phyloP scores from a whole-genome alignment of 2,113 vertebrate species.

The Laterallus jamaicensis region DNA sequence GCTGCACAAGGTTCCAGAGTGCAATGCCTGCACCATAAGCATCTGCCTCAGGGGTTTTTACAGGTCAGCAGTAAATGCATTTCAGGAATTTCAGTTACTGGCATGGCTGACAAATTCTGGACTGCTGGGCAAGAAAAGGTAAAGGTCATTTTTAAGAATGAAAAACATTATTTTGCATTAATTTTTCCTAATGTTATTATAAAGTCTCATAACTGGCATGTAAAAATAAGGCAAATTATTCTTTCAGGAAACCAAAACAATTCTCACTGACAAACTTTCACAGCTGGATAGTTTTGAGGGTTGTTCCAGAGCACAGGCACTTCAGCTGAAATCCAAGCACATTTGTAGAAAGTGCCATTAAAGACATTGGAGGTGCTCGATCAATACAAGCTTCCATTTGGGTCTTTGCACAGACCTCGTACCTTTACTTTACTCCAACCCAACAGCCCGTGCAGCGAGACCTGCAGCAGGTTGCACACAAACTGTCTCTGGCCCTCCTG shows the following conservation, averaged over 20 bases:
- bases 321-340: not conserved
- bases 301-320: not conserved
- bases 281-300: not conserved
- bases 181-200: not conserved
- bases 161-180: not conserved
- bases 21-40: not conserved
- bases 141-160: constrained; percentile 48
- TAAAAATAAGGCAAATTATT: not conserved
- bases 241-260: not conserved
- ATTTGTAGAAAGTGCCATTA: not conserved
- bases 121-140: not conserved
- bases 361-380: not conserved
- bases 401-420: not conserved
- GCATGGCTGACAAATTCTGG: not conserved
- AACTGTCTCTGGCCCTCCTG: not conserved
- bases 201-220: not conserved
- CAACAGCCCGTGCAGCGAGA: not conserved
- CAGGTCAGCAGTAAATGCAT: not conserved
- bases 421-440: too few relatives aligned
- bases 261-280: not conserved
- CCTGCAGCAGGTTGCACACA: not conserved
- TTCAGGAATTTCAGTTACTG: constrained; percentile 25
- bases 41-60: not conserved
- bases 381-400: fast-evolving
- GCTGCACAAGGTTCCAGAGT: not conserved